Evolutionary conservation across 2,113 vertebrate genomes (phyloP).

Genomic region (Loxodonta africana): DNA sequence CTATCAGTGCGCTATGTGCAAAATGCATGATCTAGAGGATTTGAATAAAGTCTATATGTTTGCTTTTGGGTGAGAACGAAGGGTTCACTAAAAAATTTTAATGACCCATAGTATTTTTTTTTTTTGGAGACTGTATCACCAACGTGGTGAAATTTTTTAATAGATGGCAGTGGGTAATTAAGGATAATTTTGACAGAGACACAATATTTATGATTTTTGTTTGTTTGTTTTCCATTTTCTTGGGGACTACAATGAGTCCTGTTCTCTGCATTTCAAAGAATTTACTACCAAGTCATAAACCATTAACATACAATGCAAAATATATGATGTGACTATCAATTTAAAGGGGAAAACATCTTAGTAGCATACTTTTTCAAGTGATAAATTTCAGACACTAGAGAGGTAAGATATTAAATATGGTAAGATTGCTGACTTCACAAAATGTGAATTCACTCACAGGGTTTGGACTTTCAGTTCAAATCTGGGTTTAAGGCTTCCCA

Average conservation of each 20-base stretch:
- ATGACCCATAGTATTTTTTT: not conserved
- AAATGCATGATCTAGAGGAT: not conserved
- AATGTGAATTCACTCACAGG: not conserved
- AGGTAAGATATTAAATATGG: not conserved
- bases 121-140: not conserved
- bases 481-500: not conserved
- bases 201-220: not conserved
- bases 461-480: not conserved
- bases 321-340: not conserved
- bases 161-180: not conserved
- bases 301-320: not conserved
- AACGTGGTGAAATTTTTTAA: not conserved
- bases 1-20: not conserved
- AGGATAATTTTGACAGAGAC: not conserved
- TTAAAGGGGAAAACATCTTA: constrained; percentile 12
- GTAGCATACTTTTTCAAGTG: not conserved
- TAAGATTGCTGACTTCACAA: not conserved
- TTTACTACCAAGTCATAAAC: not conserved
- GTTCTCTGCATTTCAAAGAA: not conserved
- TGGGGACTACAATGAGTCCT: not conserved
- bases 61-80: not conserved
- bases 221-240: not conserved
- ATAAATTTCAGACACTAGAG: not conserved
- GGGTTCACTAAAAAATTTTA: not conserved
- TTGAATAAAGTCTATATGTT: not conserved